Evolutionary conservation across 2,888 invertebrate genomes (phyloP).

Genomic region (Agriopis aurantiaria): DNA sequence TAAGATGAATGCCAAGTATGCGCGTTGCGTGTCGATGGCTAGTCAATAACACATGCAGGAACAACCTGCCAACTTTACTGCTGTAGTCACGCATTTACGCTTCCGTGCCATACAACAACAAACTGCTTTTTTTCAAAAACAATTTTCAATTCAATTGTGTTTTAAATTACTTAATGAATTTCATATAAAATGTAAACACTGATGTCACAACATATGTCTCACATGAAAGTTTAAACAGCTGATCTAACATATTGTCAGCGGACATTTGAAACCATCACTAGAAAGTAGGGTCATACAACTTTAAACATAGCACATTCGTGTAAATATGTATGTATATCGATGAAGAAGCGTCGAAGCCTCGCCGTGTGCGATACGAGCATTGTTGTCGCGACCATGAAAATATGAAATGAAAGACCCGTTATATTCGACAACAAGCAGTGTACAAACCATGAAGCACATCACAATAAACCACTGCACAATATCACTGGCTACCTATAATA

Average conservation of each 20-base stretch:
- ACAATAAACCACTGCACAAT: conserved; percentile 58
- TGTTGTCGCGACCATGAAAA: conserved; percentile 43
- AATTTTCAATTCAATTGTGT: not conserved
- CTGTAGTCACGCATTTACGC: conserved; percentile 25
- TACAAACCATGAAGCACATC: conserved; percentile 34
- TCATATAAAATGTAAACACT: conserved; percentile 5
- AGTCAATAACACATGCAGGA: conserved; percentile 23
- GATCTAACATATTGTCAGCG: conserved; percentile 23
- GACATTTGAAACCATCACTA: conserved; percentile 23
- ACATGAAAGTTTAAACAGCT: conserved; percentile 14
- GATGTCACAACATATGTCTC: not conserved
- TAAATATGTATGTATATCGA: conserved; percentile 31
- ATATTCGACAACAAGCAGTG: conserved; percentile 6
- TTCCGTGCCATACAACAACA: conserved; percentile 24
- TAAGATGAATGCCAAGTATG: conserved; percentile 29
- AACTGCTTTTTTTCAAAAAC: conserved; percentile 8
- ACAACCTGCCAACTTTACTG: conserved; percentile 22
- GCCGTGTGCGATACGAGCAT: conserved; percentile 16
- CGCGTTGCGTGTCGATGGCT: conserved; percentile 19
- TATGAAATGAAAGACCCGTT: conserved; percentile 32
- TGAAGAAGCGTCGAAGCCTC: conserved; percentile 36
- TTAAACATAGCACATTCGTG: conserved; percentile 12
- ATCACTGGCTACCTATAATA: conserved; percentile 58
- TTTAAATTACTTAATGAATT: not conserved
- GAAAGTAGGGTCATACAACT: conserved; percentile 28